These are phyloP conservation scores for Enteromius radiatus DNA, from an alignment of 2,797 vertebrate species.

Conservation along the genomic window DNA sequence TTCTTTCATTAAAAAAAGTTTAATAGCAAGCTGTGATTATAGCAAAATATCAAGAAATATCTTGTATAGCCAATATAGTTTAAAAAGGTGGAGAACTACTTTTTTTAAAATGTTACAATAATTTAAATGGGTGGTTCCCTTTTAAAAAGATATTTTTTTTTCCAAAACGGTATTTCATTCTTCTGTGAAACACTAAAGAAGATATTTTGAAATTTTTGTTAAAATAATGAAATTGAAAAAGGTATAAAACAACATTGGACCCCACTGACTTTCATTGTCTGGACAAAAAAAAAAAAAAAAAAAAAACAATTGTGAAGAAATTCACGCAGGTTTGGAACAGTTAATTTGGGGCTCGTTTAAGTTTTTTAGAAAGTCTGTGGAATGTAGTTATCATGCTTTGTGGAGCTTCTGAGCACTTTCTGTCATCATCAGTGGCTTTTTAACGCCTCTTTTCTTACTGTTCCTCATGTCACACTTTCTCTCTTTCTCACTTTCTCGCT, in stretches of 20 bases:
- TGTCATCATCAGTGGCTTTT: conserved; percentile 39
- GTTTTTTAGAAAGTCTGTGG: not conserved
- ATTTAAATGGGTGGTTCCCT: not conserved
- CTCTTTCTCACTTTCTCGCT: conserved; percentile 38
- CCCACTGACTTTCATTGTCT: not conserved
- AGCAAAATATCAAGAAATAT: not conserved
- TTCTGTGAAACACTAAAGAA: not conserved
- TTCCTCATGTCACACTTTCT: conserved; percentile 38
- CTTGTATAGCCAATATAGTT: not conserved
- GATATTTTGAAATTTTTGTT: not conserved
- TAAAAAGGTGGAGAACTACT: too few relatives aligned
- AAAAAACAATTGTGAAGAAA: not conserved
- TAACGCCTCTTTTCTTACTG: conserved; percentile 42
- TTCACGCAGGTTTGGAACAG: not conserved
- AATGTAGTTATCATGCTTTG: conserved; percentile 5
- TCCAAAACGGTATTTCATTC: not conserved
- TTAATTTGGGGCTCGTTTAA: not conserved
- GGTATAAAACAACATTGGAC: not conserved
- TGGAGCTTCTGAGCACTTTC: conserved; percentile 4
- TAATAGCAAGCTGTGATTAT: not conserved
- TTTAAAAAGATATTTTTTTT: not conserved
- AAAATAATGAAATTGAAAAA: not conserved
- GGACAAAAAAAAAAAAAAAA: not conserved
- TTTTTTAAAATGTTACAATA: not conserved
- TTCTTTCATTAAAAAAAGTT: not conserved